Percentiles rank a stretch among this genome's conserved stretches.
These are phyloP conservation scores for Eupleurogrammus muticus DNA, from an alignment of 2,797 vertebrate genomes.

Conservation along the genomic window DNA sequence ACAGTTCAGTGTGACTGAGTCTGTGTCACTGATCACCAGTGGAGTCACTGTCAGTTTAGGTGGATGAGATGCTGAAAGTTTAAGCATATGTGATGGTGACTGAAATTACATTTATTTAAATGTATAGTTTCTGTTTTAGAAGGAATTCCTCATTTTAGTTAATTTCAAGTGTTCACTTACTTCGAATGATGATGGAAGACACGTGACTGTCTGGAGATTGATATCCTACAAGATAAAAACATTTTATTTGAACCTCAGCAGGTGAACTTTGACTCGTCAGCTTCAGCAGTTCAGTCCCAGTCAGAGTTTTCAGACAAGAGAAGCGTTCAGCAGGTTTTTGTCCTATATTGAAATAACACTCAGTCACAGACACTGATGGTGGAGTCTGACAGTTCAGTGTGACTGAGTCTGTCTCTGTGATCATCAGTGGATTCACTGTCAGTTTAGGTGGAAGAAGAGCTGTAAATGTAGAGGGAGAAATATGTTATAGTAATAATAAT, in stretches of 20 bases:
- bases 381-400: slow-evolving; percentile 51
- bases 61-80: too few species aligned
- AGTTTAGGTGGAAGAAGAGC: too few species aligned
- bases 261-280: slow-evolving; percentile 7
- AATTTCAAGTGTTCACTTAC: slow-evolving; percentile 14
- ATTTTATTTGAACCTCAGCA: slow-evolving; percentile 27
- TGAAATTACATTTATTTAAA: too few species aligned
- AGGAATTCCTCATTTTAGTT: too few species aligned
- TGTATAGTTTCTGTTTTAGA: too few species aligned
- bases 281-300: slow-evolving; percentile 41
- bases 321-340: rapidly evolving
- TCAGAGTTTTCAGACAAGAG: slow-evolving; percentile 27
- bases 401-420: slow-evolving; percentile 50
- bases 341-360: slow-evolving; percentile 39
- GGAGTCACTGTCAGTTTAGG: background rate
- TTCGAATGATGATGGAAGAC: slow-evolving; percentile 16
- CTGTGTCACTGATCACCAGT: slow-evolving; percentile 17
- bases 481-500: too few species aligned
- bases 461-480: too few species aligned
- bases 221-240: slow-evolving; percentile 18
- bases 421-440: background rate
- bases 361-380: background rate
- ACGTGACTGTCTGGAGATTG: slow-evolving; percentile 16
- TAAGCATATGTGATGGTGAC: too few species aligned
- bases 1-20: slow-evolving; percentile 49